phyloP scores from a whole-genome alignment of 2,797 vertebrate species.

The Eulemur rubriventer region DNA sequence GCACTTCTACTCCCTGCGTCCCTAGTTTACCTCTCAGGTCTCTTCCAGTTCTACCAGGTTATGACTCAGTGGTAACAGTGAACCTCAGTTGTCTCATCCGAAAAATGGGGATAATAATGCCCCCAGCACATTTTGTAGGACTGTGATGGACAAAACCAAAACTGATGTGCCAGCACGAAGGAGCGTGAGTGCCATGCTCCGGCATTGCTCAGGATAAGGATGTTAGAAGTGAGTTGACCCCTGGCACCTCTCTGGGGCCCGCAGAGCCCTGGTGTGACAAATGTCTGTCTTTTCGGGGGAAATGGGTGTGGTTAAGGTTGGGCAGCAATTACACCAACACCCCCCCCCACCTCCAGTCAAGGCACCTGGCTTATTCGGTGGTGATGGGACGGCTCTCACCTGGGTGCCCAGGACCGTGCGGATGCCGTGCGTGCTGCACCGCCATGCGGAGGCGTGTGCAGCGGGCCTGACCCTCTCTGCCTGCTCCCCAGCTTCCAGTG shows the following conservation, averaged over 20 bases:
- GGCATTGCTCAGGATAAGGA: background rate
- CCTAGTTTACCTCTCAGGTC: background rate
- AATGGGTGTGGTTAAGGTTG: background rate
- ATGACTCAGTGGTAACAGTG: background rate
- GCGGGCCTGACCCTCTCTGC: constrained; percentile 25
- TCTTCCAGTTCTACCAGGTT: background rate
- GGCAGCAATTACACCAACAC: background rate
- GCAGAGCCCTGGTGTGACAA: background rate
- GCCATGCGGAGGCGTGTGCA: accelerated
- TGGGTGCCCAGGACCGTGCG: background rate
- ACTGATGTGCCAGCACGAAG: background rate
- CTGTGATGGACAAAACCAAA: background rate
- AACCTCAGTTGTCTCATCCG: background rate
- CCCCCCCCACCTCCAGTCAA: too few species aligned
- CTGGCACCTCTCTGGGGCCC: background rate
- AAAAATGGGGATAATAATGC: background rate
- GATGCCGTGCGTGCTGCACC: accelerated
- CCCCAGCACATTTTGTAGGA: background rate
- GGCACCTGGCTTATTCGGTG: background rate
- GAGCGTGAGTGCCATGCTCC: background rate
- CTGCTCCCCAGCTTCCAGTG: constrained; percentile 90
- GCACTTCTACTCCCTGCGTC: background rate
- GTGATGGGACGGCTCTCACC: background rate
- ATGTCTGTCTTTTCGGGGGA: background rate
- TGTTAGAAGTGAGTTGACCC: background rate